Base-by-base conservation (phyloP, 2,888 invertebrate genomes). In the Hydroisotoma schaefferi region DNA sequence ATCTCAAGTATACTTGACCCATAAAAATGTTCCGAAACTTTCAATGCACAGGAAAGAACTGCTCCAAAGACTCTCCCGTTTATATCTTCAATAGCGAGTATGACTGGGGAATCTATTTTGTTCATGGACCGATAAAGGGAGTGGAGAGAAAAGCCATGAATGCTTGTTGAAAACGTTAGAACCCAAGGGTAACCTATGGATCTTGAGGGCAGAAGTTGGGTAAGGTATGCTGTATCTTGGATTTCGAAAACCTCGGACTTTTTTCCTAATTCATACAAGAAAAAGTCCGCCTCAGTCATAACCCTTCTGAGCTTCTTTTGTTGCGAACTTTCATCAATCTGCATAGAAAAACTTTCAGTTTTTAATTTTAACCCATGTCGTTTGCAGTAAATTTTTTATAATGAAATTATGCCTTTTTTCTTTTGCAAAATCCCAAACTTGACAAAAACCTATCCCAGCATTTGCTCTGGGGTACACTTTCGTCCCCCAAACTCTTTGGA, bases 131-230 rank as follows among this genome's bases (percentile, higher is more conserved):
- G 84, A 81, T 98, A 99, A 82, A 99, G 86, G 73, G 94, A 94
- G 79, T 94, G 91, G 73, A 99, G 84, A 74, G 94, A 94, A 84
- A 98, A 99, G 61, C 99, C 99, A 81, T 99, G 91, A 78, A 91
- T 90, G 75, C 93, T 92, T 67, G 97, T 95, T 80, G 92, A 94
- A 83, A 97, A 99, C 58, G 90, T 85, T 75, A 95, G 82, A 62
- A 88, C 88, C 97, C 95, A 97, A 73, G 90, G 86, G 80, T 94
- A 94, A 69, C 95, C 81, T 20, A 61, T 56, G 8, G 57, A 58
- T 48, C 33, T 8, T 0, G 71, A 53, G 2, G 71, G 71, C 25
- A 71, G 48, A 1, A 40, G 29, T 28, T 65, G 61, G 27, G 63
- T 61, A 1, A 71, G 29, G 15, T 37, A 33, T 43, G 58, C 61